Percentiles rank a stretch among this genome's conserved stretches.
Evolutionary conservation across 2,888 invertebrate species (phyloP).

Genomic region (Cactoblastis cactorum): DNA sequence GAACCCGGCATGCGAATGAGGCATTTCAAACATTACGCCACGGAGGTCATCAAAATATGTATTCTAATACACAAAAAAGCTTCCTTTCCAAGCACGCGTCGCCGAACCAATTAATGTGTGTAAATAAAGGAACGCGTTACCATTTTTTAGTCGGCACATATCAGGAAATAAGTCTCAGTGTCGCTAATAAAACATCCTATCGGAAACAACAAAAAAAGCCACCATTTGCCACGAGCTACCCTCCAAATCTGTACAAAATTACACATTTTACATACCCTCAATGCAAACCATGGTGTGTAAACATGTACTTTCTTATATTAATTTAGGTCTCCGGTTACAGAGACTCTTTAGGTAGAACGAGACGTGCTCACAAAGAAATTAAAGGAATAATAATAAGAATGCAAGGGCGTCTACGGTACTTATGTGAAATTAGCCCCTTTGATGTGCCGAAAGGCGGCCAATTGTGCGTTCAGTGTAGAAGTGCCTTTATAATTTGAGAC

Average conservation of each 20-base stretch:
- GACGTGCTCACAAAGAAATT: constrained; percentile 68
- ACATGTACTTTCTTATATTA: constrained; percentile 70
- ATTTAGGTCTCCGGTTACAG: constrained; percentile 72
- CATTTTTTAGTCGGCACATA: constrained; percentile 5
- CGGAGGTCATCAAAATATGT: too few relatives aligned
- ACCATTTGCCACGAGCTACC: constrained; percentile 71
- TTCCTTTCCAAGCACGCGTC: not conserved
- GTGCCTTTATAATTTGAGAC: constrained; percentile 58
- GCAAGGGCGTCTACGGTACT: constrained; percentile 71
- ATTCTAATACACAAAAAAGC: not conserved
- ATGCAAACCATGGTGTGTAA: constrained; percentile 65
- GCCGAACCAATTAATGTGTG: constrained; percentile 3
- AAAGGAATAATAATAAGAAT: constrained; percentile 68
- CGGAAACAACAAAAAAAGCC: constrained; percentile 45
- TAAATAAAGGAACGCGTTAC: constrained; percentile 6
- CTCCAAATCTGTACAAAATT: constrained; percentile 56
- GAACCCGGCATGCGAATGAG: too few relatives aligned
- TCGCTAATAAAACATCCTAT: constrained; percentile 29
- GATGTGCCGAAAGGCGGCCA: constrained; percentile 57
- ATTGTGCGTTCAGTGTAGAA: constrained; percentile 64
- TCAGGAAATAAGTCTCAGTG: constrained; percentile 11
- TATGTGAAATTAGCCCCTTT: constrained; percentile 78
- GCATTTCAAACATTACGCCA: too few relatives aligned
- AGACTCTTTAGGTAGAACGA: constrained; percentile 47
- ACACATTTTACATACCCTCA: constrained; percentile 74